These are phyloP conservation scores for Saturnia pavonia DNA, from an alignment of 2,888 invertebrate genomes.

Conservation along the genomic window DNA sequence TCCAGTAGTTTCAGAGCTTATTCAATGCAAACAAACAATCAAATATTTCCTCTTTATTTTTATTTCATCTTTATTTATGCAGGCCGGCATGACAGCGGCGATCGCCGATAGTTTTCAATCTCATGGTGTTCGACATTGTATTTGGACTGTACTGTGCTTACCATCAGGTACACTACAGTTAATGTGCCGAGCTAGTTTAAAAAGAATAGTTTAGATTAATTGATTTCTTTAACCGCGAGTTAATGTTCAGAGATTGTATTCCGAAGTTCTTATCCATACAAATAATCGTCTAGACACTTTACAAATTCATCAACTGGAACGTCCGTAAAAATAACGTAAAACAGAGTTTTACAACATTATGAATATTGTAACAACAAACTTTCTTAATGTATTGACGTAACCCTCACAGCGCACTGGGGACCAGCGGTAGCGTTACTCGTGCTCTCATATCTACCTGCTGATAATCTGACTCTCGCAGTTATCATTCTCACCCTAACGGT, in stretches of 20 bases:
- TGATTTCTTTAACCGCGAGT: background rate
- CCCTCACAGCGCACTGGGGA: slow-evolving; percentile 82
- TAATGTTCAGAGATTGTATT: background rate
- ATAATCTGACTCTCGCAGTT: slow-evolving; percentile 82
- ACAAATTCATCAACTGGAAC: background rate
- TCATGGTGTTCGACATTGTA: too few species aligned
- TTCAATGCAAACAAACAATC: too few species aligned
- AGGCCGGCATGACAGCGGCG: too few species aligned
- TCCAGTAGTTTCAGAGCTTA: too few species aligned
- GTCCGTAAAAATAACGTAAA: background rate
- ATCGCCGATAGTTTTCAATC: too few species aligned
- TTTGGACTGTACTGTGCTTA: too few species aligned
- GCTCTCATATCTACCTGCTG: slow-evolving; percentile 81
- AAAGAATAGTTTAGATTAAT: too few species aligned
- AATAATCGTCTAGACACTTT: background rate
- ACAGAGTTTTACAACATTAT: background rate
- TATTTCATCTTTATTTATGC: too few species aligned
- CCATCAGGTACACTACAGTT: too few species aligned
- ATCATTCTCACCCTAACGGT: slow-evolving; percentile 86
- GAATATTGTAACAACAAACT: background rate
- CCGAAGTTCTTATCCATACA: background rate
- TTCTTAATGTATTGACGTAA: background rate
- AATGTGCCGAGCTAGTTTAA: too few species aligned
- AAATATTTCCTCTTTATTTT: too few species aligned
- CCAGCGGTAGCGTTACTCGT: slow-evolving; percentile 86